Evolutionary conservation across 2,888 invertebrate genomes (phyloP).

Genomic region (Agrochola lychnidis): DNA sequence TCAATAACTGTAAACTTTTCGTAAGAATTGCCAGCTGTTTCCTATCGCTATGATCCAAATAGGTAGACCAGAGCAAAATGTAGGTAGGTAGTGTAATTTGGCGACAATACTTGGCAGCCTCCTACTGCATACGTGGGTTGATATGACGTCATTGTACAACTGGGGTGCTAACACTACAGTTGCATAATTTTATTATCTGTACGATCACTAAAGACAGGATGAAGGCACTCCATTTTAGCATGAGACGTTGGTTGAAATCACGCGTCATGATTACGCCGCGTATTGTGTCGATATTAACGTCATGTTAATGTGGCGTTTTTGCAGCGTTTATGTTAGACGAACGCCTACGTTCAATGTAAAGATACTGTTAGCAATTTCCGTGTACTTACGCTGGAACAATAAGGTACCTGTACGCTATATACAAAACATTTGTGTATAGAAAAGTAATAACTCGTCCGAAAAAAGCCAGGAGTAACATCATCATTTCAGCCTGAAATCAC

Average conservation of each 20-base stretch:
- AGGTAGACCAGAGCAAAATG: neutral
- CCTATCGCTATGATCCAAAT: neutral
- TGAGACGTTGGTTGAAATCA: neutral
- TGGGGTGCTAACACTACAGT: neutral
- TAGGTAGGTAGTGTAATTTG: conserved; percentile 12
- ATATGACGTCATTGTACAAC: conserved; percentile 14
- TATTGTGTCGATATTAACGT: neutral
- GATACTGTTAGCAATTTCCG: neutral
- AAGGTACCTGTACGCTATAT: neutral
- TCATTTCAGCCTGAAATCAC: neutral
- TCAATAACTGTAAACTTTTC: neutral
- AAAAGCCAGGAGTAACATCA: neutral
- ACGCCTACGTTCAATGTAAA: neutral
- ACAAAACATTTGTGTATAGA: neutral
- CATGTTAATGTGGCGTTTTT: neutral
- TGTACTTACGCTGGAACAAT: neutral
- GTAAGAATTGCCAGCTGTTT: neutral
- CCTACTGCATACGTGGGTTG: conserved; percentile 7
- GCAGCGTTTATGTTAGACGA: neutral
- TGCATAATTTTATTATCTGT: neutral
- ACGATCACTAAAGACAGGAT: neutral
- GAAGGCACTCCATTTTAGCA: neutral
- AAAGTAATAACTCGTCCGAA: neutral
- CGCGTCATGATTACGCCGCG: neutral
- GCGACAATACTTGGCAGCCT: conserved; percentile 20